Base-by-base conservation (phyloP, 35 echinoderm and acorn worm species). In the Diadema setosum region DNA sequence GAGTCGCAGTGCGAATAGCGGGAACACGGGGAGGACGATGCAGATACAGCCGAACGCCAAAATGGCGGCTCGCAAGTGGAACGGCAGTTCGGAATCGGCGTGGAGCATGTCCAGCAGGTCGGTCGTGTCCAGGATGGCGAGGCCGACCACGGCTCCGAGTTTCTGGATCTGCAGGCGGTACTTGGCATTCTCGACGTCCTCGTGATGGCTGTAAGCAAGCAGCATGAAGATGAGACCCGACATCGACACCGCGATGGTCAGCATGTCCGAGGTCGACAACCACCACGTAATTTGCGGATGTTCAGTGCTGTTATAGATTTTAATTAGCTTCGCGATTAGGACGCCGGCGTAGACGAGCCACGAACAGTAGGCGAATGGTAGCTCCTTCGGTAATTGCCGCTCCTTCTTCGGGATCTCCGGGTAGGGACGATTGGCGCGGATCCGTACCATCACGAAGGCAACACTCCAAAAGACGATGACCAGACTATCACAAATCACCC, bases 341-440 rank as follows among this genome's bases (percentile, higher is more conserved):
- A 95, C 93, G 25, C 83, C 84, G 5, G 93, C 58, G 45, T 95
- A 95, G 43, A 95, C 48, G 18, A 95, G 59, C 93, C 93, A 95
- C n/a, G 89, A 95, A 2, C 75, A 60, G 30, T 95, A 95, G 3
- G 93, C 93, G 45, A 87, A 91, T 3, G 88, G 89, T 34, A 95
- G 81, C 52, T 95, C 93, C 8, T 57, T 20, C 39, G 91, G 46
- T 2, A 95, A 25, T 35, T 95, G 83, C 35, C 80, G 9, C 33
- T 87, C 42, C 20, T 57, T 90, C 5, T 75, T 83, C 24, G 93
- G 93, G 3, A 91, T 39, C 40, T 83, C 84, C 59, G 81, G 81
- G 40, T 80, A 70, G 5, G 80, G 88, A 16, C 61, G 55, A 18
- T 69, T 81, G 26, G 78, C 57, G 21, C 86, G 49, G 4, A 70